Base-by-base conservation (phyloP, 2,888 invertebrate species). In the Achlya flavicornis region DNA sequence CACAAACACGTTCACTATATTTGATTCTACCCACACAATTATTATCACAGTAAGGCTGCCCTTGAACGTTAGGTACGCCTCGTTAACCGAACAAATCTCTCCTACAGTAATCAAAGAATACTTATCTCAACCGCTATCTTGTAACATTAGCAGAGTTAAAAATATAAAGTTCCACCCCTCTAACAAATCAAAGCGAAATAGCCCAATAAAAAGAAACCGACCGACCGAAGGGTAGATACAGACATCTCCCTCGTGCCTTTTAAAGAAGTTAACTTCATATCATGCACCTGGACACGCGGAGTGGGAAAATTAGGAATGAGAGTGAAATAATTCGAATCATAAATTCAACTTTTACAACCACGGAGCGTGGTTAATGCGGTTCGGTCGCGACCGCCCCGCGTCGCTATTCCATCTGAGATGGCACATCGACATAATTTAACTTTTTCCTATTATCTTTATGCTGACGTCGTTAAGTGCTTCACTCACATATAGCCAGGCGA, bases 391-490 rank as follows among this genome's bases (percentile, higher is more conserved):
- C 58, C 33, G 32, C n/a, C 2, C n/a, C 26, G 48, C 35, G 33
- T 57, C 63, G 43, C 61, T 64, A 66, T 67, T 66, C 77, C 75
- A 77, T 74, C 77, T 81, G 81, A 86, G 88, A 83, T 82, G 86
- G 85, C 84, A 83, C 89, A 89, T 92, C 90, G 91, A 92, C 91
- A 91, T 91, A 89, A 92, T 93, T 92, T 92, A 93, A 92, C 93
- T 92, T 93, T 93, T 93, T 92, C 93, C 91, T 92, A 93, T 93
- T 93, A 93, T 92, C 90, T 92, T 92, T 91, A 88, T 86, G 91
- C 91, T 91, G 91, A 92, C 89, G 85, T 81, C 82, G 88, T 90
- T 90, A 89, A 89, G 86, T 84, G 83, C 78, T 79, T 80, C 80
- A 82, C 84, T 85, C 88, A 89, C 87, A 90, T 89, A 91, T 85